Evolutionary conservation across 2,113 vertebrate genomes (phyloP), one percentile per base, ranked within the genome.

Genomic region (Syngnathus typhle): DNA sequence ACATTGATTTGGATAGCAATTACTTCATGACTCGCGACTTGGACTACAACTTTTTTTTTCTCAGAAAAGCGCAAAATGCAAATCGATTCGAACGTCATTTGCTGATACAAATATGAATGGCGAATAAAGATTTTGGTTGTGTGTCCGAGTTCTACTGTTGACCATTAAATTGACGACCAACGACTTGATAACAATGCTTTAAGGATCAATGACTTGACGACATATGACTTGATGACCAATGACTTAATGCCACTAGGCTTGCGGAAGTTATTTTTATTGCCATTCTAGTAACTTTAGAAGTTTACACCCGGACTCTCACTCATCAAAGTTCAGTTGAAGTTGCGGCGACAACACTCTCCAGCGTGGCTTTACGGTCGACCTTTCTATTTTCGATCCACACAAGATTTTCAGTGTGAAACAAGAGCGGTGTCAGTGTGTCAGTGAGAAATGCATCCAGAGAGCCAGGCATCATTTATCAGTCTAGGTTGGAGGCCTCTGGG

Each of bases 391-490:
- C 16, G 63, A 71, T 65, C 47, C 27, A 68, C 78, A 13, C n/a
- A n/a, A 41, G 60, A 61, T 41, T 75, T 83, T 76, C 76, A 77
- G 65, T 37, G 71, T 86, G 87, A 83, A 87, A 87, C 72, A 69
- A 79, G 85, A 85, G 84, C 47, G 71, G 77, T 74, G 73, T 56
- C 77, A 79, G 82, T 76, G 78, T 84, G 80, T 86, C 77, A 82
- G 73, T 65, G 43, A 82, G 82, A 46, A 76, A 84, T 85, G 79
- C 32, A 60, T 71, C 56, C 6, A 52, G 62, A 75, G 75, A 72
- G 65, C 67, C 4, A 70, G 74, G 75, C 64, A 65, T 82, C 86
- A 87, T 87, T 86, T 83, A 86, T 89, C 88, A 85, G 84, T 83
- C 84, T 88, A 5, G 66, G 66, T 73, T 81, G 15, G 56, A 67